Evolutionary conservation across 2,888 invertebrate species (phyloP).

Genomic region (Flexamia atlantica): DNA sequence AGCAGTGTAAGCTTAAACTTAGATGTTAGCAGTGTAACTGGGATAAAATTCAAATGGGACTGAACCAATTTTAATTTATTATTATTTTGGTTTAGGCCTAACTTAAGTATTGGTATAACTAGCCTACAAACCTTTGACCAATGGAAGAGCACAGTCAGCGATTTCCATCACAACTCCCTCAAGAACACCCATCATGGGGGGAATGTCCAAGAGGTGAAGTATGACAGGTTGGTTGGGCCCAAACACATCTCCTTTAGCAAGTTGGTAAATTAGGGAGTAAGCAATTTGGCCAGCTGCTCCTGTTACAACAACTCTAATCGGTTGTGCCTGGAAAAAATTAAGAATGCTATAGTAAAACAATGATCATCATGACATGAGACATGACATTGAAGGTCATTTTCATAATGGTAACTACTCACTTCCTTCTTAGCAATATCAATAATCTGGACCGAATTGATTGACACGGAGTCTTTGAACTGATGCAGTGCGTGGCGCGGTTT

Average conservation of each 20-base stretch:
- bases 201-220: constrained; percentile 95
- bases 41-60: no score
- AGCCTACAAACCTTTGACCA: constrained; percentile 81
- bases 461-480: constrained; percentile 59
- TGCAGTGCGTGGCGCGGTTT: constrained; percentile 29
- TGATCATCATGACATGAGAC: constrained; percentile 58
- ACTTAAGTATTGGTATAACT: no score
- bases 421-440: constrained; percentile 64
- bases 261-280: constrained; percentile 95
- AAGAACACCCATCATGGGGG: constrained; percentile 97
- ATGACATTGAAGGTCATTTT: constrained; percentile 64
- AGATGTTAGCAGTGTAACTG: no score
- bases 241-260: constrained; percentile 97
- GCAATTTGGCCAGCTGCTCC: constrained; percentile 99
- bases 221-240: constrained; percentile 92
- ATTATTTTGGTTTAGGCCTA: no score
- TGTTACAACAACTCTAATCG: constrained; percentile 96
- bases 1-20: no score
- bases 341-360: constrained; percentile 31
- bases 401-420: constrained; percentile 63
- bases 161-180: constrained; percentile 99
- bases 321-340: constrained; percentile 81
- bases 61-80: no score
- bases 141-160: constrained; percentile 95
- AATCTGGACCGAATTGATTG: constrained; percentile 63